These are phyloP conservation scores for Caranx ignobilis DNA, from an alignment of 2,113 vertebrate genomes.

Conservation along the genomic window DNA sequence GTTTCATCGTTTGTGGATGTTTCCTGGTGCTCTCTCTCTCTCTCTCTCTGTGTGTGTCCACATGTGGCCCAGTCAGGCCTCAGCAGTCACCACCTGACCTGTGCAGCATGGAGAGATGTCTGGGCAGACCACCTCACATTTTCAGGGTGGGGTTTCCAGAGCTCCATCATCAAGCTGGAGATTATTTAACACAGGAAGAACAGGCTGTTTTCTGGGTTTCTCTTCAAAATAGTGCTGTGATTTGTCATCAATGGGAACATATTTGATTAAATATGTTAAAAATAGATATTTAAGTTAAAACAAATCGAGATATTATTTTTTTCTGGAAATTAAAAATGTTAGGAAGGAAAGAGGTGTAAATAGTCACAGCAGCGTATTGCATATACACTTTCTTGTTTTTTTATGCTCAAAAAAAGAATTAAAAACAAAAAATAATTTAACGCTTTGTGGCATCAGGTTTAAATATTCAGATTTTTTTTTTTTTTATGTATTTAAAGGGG, in stretches of 20 bases:
- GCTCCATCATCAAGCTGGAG: constrained; percentile 43
- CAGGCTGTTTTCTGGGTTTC: not conserved
- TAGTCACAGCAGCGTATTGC: too few species aligned
- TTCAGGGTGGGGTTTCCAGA: constrained; percentile 76
- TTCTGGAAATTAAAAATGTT: too few species aligned
- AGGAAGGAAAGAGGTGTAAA: too few species aligned
- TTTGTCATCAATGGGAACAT: not conserved
- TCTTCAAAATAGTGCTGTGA: constrained; percentile 53
- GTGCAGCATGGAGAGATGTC: constrained; percentile 51
- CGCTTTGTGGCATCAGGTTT: too few species aligned
- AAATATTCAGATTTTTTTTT: too few species aligned
- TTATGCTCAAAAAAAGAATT: too few species aligned
- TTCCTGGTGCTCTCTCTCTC: not conserved
- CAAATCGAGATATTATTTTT: too few species aligned
- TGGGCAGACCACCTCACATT: constrained; percentile 56
- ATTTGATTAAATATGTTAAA: not conserved
- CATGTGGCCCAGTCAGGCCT: constrained; percentile 14
- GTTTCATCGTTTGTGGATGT: not conserved
- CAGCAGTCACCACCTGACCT: constrained; percentile 41
- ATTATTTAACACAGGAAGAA: fast-evolving
- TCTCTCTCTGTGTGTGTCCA: not conserved
- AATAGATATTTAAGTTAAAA: not conserved
- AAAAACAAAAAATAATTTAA: too few species aligned
- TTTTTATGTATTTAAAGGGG: too few species aligned
- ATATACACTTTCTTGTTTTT: too few species aligned